A percentile compares a stretch with the other conserved stretches of the same genome.
Conservation (phyloP, 1,140 invertebrate species). For the Hetaerina americana region DNA sequence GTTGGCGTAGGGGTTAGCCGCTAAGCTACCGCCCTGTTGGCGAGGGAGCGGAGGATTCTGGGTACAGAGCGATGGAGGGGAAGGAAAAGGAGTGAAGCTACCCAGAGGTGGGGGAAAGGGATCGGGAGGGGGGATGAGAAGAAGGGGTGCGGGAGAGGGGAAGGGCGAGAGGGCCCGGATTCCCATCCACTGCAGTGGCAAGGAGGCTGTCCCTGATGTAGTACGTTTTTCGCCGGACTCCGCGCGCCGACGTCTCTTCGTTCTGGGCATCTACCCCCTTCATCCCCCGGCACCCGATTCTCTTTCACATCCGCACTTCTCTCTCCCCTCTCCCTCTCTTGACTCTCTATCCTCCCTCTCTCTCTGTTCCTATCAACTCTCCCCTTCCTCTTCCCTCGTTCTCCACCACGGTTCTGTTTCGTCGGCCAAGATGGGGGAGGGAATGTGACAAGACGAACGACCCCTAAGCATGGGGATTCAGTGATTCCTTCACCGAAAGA, state of each 20-base stretch:
- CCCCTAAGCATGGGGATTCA: too few relatives aligned
- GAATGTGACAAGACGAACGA: too few relatives aligned
- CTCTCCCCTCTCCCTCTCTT: neutral
- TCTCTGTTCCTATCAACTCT: neutral
- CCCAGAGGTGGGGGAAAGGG: neutral
- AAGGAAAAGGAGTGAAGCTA: neutral
- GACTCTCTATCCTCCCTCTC: neutral
- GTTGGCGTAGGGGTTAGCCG: neutral
- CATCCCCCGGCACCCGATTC: too few relatives aligned
- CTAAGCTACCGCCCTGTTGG: neutral
- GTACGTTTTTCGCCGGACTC: neutral
- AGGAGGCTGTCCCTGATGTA: neutral
- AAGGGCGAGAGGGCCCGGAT: neutral
- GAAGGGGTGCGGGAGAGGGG: neutral
- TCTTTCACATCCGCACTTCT: too few relatives aligned
- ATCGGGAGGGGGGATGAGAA: neutral
- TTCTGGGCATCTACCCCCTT: neutral
- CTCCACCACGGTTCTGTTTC: neutral
- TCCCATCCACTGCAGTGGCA: neutral
- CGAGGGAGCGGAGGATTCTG: neutral
- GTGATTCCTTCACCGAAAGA: too few relatives aligned
- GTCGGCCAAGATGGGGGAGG: neutral
- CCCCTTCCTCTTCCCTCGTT: neutral
- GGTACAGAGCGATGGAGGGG: neutral
- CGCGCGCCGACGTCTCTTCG: neutral